These are phyloP conservation scores for Basileuterus tristriatus DNA, from an alignment of 2,797 vertebrate species.

Conservation along the genomic window DNA sequence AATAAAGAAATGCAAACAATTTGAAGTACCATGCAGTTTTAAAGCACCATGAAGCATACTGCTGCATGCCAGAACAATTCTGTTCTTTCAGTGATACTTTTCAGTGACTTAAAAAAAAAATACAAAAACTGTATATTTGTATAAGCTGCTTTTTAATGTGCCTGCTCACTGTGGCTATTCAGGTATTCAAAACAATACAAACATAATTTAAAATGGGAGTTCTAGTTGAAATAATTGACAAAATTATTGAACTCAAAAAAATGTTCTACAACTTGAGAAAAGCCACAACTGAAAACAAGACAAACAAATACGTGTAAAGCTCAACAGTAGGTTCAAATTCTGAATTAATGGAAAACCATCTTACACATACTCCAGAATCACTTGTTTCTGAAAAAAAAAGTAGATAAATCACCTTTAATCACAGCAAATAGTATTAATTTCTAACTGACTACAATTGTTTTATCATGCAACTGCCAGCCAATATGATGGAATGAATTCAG, in stretches of 20 bases:
- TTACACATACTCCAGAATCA: constrained; percentile 21
- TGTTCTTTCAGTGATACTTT: not conserved
- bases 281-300: not conserved
- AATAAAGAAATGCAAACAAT: not conserved
- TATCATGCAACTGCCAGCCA: not conserved
- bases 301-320: not conserved
- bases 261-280: not conserved
- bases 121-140: not conserved
- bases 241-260: not conserved
- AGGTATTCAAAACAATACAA: not conserved
- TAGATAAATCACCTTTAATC: not conserved
- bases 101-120: not conserved
- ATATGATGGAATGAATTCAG: not conserved
- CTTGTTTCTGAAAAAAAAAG: not conserved
- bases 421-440: not conserved
- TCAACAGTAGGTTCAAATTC: not conserved
- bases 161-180: not conserved
- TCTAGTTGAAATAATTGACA: not conserved
- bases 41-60: not conserved
- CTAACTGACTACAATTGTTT: not conserved
- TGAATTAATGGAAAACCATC: not conserved
- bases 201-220: not conserved
- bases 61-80: not conserved
- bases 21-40: not conserved
- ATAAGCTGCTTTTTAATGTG: not conserved